Evolutionary conservation across 1,140 invertebrate species (phyloP).

Genomic region (Leptinotarsa lineolata): DNA sequence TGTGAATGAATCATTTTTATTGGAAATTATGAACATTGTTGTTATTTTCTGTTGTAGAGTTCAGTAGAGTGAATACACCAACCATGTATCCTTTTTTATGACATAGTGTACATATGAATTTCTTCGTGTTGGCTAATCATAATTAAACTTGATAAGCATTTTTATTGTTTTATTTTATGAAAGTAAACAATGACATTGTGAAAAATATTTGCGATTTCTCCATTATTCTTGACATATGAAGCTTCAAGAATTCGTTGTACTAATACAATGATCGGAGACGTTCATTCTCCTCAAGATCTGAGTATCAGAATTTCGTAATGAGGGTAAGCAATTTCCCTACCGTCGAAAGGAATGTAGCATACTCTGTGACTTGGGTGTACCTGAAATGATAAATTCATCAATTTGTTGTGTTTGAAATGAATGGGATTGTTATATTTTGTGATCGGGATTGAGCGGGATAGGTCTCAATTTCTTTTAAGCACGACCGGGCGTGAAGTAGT

Average conservation of each 20-base stretch:
- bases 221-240: background rate
- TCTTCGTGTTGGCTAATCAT: conserved; percentile 2
- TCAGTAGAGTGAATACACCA: too few relatives aligned
- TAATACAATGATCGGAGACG: background rate
- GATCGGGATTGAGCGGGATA: too few relatives aligned
- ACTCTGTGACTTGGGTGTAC: conserved; percentile 68
- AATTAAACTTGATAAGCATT: background rate
- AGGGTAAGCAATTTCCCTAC: conserved; percentile 63
- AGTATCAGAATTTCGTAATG: conserved; percentile 65
- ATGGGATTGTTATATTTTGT: background rate
- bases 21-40: too few relatives aligned
- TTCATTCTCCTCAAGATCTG: conserved; percentile 34
- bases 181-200: too few relatives aligned
- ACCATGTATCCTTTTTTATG: background rate
- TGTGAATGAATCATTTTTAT: too few relatives aligned
- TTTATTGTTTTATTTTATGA: too few relatives aligned
- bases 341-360: conserved; percentile 73
- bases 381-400: conserved; percentile 47
- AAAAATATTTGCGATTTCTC: background rate
- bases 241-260: background rate
- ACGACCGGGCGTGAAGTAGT: too few relatives aligned
- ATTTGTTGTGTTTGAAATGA: background rate
- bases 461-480: too few relatives aligned
- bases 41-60: too few relatives aligned
- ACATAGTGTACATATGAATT: background rate